Conservation (phyloP, 2,797 vertebrate species). For the Jordanella pulchra region DNA sequence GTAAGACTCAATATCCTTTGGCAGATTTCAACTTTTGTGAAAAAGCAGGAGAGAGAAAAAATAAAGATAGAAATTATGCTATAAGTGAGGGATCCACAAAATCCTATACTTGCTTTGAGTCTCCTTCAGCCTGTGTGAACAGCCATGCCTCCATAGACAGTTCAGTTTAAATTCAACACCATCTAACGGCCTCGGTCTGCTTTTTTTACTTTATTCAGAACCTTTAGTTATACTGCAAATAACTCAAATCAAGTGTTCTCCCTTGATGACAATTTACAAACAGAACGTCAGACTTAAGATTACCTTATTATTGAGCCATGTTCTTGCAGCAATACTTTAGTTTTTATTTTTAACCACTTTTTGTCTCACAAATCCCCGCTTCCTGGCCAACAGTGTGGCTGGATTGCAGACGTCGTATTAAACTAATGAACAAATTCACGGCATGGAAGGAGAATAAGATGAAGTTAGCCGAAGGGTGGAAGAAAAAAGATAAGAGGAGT, state of each 20-base stretch:
- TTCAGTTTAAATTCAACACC: neutral
- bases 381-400: conserved; percentile 22
- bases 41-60: no score
- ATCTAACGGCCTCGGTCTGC: neutral
- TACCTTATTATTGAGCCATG: neutral
- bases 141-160: neutral
- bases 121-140: neutral
- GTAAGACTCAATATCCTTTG: no score
- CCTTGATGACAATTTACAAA: neutral
- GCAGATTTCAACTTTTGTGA: no score
- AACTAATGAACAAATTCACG: conserved; percentile 59
- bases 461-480: conserved; percentile 32
- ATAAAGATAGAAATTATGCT: no score
- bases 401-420: conserved; percentile 33
- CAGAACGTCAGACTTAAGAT: conserved; percentile 3
- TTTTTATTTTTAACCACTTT: conserved; percentile 18
- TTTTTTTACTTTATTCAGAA: neutral
- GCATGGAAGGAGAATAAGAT: conserved; percentile 53
- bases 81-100: no score
- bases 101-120: neutral
- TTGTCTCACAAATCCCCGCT: conserved; percentile 24
- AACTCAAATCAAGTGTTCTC: neutral
- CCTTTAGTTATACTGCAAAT: neutral
- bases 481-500: conserved; percentile 62
- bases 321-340: neutral